These are phyloP conservation scores for Haplochromis vanheusdeni DNA, from an alignment of 2,113 vertebrate species.

Conservation along the genomic window DNA sequence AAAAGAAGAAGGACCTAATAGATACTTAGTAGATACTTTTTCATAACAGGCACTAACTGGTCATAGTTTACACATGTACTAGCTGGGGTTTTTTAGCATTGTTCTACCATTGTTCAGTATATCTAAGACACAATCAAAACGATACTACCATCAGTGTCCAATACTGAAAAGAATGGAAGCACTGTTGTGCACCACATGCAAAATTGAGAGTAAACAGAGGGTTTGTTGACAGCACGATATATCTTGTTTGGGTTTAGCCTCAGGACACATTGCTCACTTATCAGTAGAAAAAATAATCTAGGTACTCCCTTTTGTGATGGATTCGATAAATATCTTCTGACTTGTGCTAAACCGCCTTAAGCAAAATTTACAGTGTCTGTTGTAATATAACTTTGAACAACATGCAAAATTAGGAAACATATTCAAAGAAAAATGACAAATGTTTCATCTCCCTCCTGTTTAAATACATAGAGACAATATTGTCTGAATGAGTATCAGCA, in stretches of 20 bases:
- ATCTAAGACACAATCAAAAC: neutral
- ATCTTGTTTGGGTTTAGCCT: neutral
- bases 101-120: neutral
- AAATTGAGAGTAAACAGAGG: neutral
- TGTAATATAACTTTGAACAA: neutral
- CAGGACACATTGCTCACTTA: neutral
- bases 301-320: neutral
- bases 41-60: neutral
- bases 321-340: neutral
- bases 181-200: neutral
- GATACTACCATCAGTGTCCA: neutral
- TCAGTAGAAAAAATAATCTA: neutral
- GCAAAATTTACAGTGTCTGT: neutral
- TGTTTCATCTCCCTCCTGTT: neutral
- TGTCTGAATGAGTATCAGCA: neutral
- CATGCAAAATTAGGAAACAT: neutral
- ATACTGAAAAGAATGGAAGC: neutral
- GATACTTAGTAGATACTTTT: neutral
- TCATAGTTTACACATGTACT: neutral
- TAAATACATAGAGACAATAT: neutral
- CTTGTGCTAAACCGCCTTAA: neutral
- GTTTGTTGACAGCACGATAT: accelerated
- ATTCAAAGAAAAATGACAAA: neutral
- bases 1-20: neutral
- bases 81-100: accelerated